These are phyloP conservation scores for Euura saliciscinereae DNA, from an alignment of 1,140 invertebrate species.

Conservation along the genomic window DNA sequence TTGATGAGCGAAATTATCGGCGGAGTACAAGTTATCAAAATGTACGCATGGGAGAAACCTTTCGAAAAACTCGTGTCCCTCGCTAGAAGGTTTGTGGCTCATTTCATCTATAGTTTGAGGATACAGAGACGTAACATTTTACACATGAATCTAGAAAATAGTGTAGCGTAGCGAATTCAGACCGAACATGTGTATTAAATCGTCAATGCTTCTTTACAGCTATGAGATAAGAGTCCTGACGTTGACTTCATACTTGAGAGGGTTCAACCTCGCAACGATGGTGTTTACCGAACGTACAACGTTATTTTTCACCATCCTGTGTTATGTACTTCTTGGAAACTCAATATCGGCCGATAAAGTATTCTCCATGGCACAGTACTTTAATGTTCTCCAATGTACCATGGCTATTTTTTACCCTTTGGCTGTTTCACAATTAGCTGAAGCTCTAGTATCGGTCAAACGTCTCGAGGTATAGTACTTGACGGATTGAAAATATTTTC, in stretches of 20 bases:
- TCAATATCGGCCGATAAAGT: slow-evolving; percentile 70
- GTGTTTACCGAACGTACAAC: slow-evolving; percentile 75
- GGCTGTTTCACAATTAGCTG: slow-evolving; percentile 64
- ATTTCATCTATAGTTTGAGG: not conserved
- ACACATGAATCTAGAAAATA: too few species aligned
- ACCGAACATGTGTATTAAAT: too few species aligned
- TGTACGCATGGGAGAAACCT: slow-evolving; percentile 85
- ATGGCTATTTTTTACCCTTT: slow-evolving; percentile 77
- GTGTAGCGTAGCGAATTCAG: too few species aligned
- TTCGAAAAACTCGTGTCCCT: slow-evolving; percentile 71
- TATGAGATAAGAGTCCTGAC: slow-evolving; percentile 72
- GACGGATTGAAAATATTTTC: not conserved
- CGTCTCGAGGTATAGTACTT: slow-evolving; percentile 62
- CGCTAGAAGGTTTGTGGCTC: slow-evolving; percentile 58
- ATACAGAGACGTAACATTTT: not conserved
- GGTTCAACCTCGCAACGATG: slow-evolving; percentile 69
- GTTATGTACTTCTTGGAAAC: slow-evolving; percentile 69
- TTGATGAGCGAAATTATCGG: slow-evolving; percentile 84
- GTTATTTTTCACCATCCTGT: slow-evolving; percentile 72
- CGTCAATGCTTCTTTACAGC: slow-evolving; percentile 47
- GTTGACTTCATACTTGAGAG: slow-evolving; percentile 73
- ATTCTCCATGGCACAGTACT: slow-evolving; percentile 76
- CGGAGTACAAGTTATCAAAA: slow-evolving; percentile 82
- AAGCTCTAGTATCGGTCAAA: slow-evolving; percentile 69
- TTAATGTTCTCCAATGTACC: slow-evolving; percentile 73